phyloP scores from a whole-genome alignment of 2,888 invertebrate genomes.

The Zootermopsis nevadensis region DNA sequence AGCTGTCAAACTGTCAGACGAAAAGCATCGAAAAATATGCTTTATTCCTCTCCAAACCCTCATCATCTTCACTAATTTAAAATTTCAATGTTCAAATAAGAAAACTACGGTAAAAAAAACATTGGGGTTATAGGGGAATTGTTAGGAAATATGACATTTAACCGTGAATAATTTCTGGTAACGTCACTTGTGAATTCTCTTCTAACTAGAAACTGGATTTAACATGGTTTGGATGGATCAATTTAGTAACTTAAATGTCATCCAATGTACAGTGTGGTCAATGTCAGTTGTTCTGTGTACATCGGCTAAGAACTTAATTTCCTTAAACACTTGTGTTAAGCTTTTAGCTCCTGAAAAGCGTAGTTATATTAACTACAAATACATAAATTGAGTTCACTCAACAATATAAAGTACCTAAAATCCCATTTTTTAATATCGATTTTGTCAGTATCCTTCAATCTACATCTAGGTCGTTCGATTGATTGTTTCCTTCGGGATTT shows the following conservation, averaged over 20 bases:
- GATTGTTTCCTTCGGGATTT: no score
- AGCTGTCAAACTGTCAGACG: conserved; percentile 38
- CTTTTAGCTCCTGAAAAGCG: no score
- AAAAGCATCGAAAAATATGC: conserved; percentile 42
- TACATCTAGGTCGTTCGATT: no score
- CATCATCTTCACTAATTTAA: conserved; percentile 44
- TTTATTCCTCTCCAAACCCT: conserved; percentile 42
- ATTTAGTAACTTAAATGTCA: background rate
- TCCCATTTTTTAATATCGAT: no score
- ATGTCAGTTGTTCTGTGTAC: no score
- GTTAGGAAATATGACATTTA: conserved; percentile 31
- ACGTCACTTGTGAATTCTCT: conserved; percentile 22
- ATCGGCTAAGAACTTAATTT: no score
- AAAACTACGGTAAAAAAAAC: conserved; percentile 21
- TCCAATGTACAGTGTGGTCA: background rate
- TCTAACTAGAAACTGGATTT: conserved; percentile 30
- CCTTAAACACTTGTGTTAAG: no score
- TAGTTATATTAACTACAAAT: no score
- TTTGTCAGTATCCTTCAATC: no score
- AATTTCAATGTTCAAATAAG: conserved; percentile 44
- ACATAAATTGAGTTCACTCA: no score
- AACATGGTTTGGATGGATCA: conserved; percentile 15
- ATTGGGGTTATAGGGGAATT: conserved; percentile 31
- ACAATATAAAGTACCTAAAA: no score
- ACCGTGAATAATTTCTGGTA: conserved; percentile 36